These are phyloP conservation scores for Lycocorax pyrrhopterus DNA, from an alignment of 2,113 vertebrate genomes.

Conservation along the genomic window DNA sequence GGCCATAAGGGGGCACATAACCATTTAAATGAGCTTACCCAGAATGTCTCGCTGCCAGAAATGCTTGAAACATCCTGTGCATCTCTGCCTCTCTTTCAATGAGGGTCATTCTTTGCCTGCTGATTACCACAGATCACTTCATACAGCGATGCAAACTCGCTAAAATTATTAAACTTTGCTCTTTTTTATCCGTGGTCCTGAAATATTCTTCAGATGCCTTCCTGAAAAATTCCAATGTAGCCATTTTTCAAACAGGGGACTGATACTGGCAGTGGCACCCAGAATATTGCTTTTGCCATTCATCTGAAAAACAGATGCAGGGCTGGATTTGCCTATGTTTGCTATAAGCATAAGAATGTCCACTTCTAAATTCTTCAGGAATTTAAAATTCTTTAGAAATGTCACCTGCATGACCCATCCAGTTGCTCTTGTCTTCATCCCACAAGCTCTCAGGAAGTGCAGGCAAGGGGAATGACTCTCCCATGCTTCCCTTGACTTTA, in stretches of 20 bases:
- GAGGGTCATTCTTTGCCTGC: slow-evolving; percentile 6
- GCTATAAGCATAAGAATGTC: neutral
- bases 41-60: neutral
- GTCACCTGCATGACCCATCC: neutral
- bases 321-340: neutral
- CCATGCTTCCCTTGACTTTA: neutral
- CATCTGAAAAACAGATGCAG: neutral
- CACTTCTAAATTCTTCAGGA: neutral
- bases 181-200: neutral
- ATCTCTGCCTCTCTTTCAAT: neutral
- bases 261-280: neutral
- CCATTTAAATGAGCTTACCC: slow-evolving; percentile 5
- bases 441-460: neutral
- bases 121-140: neutral
- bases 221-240: neutral
- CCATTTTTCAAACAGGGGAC: neutral
- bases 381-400: neutral
- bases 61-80: neutral
- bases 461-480: neutral
- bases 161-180: neutral
- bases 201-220: neutral
- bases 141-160: neutral
- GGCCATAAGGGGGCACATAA: slow-evolving; percentile 40
- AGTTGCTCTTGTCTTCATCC: neutral
- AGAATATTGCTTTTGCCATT: neutral